phyloP scores from a whole-genome alignment of 2,113 vertebrate genomes.

The Tinamus guttatus region DNA sequence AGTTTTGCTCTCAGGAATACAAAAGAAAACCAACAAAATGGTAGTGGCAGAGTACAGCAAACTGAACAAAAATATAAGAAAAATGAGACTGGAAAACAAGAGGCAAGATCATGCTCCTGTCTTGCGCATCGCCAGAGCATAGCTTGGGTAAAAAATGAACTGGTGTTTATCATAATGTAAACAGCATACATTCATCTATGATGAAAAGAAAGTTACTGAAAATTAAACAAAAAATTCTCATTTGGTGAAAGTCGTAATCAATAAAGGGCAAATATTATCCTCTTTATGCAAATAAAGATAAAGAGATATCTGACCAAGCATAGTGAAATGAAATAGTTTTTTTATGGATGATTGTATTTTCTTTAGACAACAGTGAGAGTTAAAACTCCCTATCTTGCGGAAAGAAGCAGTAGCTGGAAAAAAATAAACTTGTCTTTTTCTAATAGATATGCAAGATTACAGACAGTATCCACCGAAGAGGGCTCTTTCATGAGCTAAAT shows the following conservation, averaged over 20 bases:
- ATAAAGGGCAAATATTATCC: neutral
- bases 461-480: neutral
- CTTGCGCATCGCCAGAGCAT: neutral
- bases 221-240: neutral
- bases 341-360: neutral
- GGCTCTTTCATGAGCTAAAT: neutral
- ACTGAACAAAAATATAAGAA: neutral
- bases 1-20: neutral
- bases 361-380: neutral
- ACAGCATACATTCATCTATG: neutral
- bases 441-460: neutral
- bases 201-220: neutral
- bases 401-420: neutral
- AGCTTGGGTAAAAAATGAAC: neutral
- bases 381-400: neutral
- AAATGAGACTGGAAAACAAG: neutral
- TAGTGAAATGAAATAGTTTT: neutral
- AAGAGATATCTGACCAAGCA: neutral
- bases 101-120: neutral
- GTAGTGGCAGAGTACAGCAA: neutral
- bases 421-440: neutral
- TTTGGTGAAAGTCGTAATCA: neutral
- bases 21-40: neutral
- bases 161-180: neutral
- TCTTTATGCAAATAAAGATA: neutral